Evolutionary conservation across 1,140 invertebrate species (phyloP).

Genomic region (Rhopalosiphum padi): DNA sequence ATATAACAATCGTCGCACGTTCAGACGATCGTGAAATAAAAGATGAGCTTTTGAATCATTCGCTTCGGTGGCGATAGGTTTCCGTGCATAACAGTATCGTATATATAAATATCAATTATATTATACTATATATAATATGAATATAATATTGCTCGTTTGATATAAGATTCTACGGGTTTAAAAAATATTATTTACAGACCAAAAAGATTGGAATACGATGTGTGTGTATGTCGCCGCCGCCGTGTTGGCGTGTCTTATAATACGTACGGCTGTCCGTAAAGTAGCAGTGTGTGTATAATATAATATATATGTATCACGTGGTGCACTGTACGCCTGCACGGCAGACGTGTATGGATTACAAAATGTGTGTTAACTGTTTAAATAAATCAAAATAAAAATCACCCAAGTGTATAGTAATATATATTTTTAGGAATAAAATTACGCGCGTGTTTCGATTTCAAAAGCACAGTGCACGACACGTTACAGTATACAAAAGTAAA

Average conservation of each 20-base stretch:
- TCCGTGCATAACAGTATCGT: not conserved
- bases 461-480: not conserved
- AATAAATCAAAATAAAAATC: not conserved
- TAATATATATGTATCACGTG: not conserved
- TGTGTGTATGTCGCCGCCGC: not conserved
- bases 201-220: conserved; percentile 2
- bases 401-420: not conserved
- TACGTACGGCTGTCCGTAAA: not conserved
- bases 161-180: not conserved
- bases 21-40: not conserved
- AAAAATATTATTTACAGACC: not conserved
- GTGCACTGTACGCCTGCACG: not conserved
- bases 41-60: not conserved
- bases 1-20: not conserved
- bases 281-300: not conserved
- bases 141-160: not conserved
- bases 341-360: conserved; percentile 20
- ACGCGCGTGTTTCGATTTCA: conserved; percentile 17
- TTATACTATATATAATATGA: not conserved
- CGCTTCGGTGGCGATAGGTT: not conserved
- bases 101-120: too few relatives aligned
- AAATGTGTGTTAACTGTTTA: not conserved
- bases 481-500: not conserved
- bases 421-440: conserved; percentile 21
- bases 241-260: not conserved